A percentile compares a stretch with the other conserved stretches of the same genome.
phyloP scores from a whole-genome alignment of 2,113 vertebrate genomes.

The Proterorhinus semilunaris region DNA sequence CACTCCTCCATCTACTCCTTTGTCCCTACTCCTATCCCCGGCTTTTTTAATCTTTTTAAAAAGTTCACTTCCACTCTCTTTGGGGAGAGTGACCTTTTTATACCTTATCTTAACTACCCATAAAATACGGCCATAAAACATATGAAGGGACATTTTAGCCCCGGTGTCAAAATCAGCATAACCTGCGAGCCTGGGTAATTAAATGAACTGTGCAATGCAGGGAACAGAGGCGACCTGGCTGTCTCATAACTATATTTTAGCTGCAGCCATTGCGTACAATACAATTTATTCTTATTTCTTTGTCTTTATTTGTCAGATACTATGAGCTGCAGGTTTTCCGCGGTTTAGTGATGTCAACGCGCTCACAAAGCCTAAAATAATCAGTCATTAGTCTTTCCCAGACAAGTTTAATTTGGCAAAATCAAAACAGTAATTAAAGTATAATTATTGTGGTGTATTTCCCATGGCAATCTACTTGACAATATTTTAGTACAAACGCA shows the following conservation, averaged over 20 bases:
- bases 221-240: constrained; percentile 14
- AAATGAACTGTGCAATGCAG: constrained; percentile 24
- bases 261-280: neutral
- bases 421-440: neutral
- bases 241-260: constrained; percentile 8
- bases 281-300: neutral
- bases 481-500: neutral
- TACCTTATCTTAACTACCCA: constrained; percentile 47
- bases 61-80: constrained; percentile 51
- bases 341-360: neutral
- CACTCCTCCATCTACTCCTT: constrained; percentile 44
- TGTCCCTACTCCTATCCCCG: neutral
- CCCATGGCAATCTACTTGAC: neutral
- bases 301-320: neutral
- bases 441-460: neutral
- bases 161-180: constrained; percentile 36
- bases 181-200: constrained; percentile 42
- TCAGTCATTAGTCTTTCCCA: no score
- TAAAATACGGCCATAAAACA: constrained; percentile 45
- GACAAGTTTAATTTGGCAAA: neutral
- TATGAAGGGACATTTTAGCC: constrained; percentile 26
- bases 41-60: constrained; percentile 36
- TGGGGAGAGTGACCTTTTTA: constrained; percentile 47
- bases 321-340: neutral
- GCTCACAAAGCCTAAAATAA: no score